These are phyloP conservation scores for Callospermophilus lateralis DNA, from an alignment of 2,113 vertebrate species.

Conservation along the genomic window DNA sequence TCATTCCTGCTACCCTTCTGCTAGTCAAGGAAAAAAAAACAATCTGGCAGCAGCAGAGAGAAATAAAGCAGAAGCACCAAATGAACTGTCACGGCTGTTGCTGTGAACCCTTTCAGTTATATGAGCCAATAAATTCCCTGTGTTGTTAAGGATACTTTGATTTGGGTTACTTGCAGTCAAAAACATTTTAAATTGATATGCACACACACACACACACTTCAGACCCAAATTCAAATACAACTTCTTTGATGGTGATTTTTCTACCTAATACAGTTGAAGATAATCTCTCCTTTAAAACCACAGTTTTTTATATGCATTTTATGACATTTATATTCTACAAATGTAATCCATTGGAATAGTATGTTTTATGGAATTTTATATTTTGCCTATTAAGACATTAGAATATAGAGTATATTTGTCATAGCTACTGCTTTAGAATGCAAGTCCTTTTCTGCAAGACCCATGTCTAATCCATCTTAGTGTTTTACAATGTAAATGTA, in stretches of 20 bases:
- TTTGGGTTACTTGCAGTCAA: not conserved
- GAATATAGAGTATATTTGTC: not conserved
- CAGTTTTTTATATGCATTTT: not conserved
- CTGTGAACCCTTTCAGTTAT: not conserved
- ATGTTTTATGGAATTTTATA: no score
- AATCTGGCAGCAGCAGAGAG: not conserved
- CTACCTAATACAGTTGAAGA: not conserved
- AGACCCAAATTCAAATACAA: slow-evolving; percentile 50
- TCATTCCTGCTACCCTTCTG: not conserved
- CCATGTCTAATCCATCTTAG: not conserved
- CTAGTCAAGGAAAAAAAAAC: not conserved
- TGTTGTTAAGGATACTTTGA: not conserved
- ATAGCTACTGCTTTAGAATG: not conserved
- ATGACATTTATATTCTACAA: not conserved
- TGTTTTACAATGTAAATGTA: not conserved
- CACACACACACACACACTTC: not conserved
- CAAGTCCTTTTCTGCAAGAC: not conserved
- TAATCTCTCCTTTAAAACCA: slow-evolving; percentile 48
- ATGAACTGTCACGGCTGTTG: not conserved
- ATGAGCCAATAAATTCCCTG: not conserved
- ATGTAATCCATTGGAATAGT: not conserved
- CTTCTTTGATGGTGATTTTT: not conserved
- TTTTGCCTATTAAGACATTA: no score
- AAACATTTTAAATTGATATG: slow-evolving; percentile 39
- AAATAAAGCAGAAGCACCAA: not conserved